phyloP scores from a whole-genome alignment of 2,797 vertebrate genomes.

The Manis pentadactyla region DNA sequence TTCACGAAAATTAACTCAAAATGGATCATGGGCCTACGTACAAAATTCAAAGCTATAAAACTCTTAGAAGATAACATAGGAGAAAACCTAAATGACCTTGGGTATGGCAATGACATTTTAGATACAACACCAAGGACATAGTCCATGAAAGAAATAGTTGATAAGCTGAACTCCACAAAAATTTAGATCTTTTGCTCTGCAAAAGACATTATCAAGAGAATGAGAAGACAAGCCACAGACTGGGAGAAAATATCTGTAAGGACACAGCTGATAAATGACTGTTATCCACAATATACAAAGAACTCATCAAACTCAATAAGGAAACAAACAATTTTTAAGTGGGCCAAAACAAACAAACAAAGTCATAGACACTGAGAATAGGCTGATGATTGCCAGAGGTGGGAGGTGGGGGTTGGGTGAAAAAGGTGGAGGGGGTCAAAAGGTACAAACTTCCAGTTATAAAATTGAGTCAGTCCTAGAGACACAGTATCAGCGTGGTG shows the following conservation, averaged over 20 bases:
- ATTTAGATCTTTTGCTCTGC: neutral
- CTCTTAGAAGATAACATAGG: neutral
- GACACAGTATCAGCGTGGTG: neutral
- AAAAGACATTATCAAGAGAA: neutral
- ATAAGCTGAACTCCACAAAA: neutral
- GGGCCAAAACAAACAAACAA: neutral
- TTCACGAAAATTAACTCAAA: neutral
- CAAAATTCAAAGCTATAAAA: neutral
- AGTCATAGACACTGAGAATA: neutral
- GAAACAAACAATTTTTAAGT: neutral
- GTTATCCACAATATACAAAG: neutral
- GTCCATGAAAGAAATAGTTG: neutral
- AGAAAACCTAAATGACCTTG: neutral
- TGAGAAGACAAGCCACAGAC: neutral
- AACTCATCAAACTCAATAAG: neutral
- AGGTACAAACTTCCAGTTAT: neutral
- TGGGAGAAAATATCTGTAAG: neutral
- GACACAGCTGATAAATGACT: neutral
- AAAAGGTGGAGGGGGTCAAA: neutral
- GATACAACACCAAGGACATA: neutral
- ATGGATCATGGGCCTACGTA: neutral
- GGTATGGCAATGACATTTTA: neutral
- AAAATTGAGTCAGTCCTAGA: neutral
- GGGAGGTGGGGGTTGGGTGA: neutral
- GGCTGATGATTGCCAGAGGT: neutral